Conservation (phyloP, 2,888 invertebrate genomes). For the Sturmia bella region DNA sequence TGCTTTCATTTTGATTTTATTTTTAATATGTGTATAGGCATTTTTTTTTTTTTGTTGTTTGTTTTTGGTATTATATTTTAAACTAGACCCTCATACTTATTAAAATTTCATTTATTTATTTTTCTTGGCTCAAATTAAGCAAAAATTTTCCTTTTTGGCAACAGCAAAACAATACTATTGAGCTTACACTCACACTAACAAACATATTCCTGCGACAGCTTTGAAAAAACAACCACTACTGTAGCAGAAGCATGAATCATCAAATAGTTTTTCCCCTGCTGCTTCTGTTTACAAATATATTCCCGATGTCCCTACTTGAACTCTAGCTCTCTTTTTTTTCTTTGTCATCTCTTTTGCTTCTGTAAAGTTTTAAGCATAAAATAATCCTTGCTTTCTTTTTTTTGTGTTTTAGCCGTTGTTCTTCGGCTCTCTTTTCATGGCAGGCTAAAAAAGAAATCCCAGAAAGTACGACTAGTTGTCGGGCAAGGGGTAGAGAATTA, state of each 20-base stretch:
- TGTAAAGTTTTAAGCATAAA: slow-evolving; percentile 28
- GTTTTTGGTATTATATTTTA: too few species aligned
- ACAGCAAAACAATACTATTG: slow-evolving; percentile 4
- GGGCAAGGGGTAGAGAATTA: slow-evolving; percentile 10
- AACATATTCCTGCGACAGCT: neutral
- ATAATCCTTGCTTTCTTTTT: slow-evolving; percentile 11
- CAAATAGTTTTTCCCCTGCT: slow-evolving; percentile 50
- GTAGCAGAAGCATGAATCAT: slow-evolving; percentile 65
- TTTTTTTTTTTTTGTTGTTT: slow-evolving; percentile 25
- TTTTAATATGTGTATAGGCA: neutral
- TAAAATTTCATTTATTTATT: slow-evolving; percentile 34
- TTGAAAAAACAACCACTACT: neutral
- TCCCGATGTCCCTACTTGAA: slow-evolving; percentile 40
- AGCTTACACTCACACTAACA: neutral
- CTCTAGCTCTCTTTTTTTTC: neutral
- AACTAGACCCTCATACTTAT: slow-evolving; percentile 63
- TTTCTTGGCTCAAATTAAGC: slow-evolving; percentile 44
- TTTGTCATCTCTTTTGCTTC: slow-evolving; percentile 18
- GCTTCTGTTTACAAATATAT: neutral
- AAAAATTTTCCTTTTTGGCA: slow-evolving; percentile 21
- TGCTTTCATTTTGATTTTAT: slow-evolving; percentile 7
- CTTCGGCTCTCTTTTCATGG: slow-evolving; percentile 27
- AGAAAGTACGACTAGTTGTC: neutral
- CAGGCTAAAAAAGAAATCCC: slow-evolving; percentile 12
- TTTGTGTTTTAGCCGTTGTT: neutral